These are phyloP conservation scores for Austrolebias charrua DNA, from an alignment of 2,797 vertebrate genomes.

Conservation along the genomic window DNA sequence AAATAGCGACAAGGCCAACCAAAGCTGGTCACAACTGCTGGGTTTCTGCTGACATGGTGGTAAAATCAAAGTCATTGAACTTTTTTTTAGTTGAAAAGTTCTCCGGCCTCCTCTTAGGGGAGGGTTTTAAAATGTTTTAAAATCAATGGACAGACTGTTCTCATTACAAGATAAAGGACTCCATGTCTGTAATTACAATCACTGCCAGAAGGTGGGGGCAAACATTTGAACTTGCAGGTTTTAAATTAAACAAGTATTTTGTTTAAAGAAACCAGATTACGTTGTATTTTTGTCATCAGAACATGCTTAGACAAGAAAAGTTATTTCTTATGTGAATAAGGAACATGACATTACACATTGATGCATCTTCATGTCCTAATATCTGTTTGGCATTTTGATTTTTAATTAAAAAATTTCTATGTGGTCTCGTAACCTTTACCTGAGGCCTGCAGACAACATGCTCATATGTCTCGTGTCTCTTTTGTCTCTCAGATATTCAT, in stretches of 20 bases:
- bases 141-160: too few relatives aligned
- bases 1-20: too few relatives aligned
- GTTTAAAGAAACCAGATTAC: background rate
- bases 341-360: too few relatives aligned
- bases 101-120: too few relatives aligned
- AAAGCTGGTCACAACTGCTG: too few relatives aligned
- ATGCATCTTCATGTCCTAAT: background rate
- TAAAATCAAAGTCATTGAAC: background rate
- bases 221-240: background rate
- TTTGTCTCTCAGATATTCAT: constrained; percentile 5
- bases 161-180: background rate
- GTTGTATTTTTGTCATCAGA: background rate
- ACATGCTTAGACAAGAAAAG: background rate
- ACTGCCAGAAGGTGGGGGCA: background rate
- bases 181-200: background rate
- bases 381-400: constrained; percentile 13
- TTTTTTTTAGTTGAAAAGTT: too few relatives aligned
- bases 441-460: constrained; percentile 21
- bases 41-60: background rate
- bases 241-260: background rate
- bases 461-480: background rate
- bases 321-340: too few relatives aligned
- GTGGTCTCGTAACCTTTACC: constrained; percentile 18
- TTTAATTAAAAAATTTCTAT: constrained; percentile 14
- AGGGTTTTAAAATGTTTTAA: too few relatives aligned